Conservation (phyloP, 2,797 vertebrate species). For the Dicrostonyx torquatus region DNA sequence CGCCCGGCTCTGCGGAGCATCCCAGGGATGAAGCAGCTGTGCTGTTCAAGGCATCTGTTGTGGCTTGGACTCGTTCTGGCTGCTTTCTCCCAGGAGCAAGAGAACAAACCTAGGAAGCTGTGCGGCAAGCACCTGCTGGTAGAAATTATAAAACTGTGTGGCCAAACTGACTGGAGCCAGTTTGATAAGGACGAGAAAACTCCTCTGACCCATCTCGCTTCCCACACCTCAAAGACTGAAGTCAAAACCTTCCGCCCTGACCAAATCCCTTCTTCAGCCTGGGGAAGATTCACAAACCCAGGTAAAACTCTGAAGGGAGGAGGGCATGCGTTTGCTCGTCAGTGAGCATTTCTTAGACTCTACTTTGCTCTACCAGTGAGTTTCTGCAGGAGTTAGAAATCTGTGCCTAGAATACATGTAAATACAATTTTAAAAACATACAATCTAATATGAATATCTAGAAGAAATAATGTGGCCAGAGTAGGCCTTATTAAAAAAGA, state of each 20-base stretch:
- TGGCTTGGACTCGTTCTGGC: slow-evolving; percentile 47
- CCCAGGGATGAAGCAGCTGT: neutral
- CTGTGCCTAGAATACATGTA: neutral
- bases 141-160: slow-evolving; percentile 68
- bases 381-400: neutral
- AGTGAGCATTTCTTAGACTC: neutral
- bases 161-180: slow-evolving; percentile 55
- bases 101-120: slow-evolving; percentile 39
- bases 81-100: neutral
- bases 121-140: slow-evolving; percentile 69
- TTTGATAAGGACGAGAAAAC: neutral
- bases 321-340: neutral
- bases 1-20: rapidly evolving
- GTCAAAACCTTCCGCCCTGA: neutral
- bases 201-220: too few species aligned
- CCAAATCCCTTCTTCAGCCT: neutral
- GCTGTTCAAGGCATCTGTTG: neutral
- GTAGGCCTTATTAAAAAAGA: neutral
- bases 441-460: neutral
- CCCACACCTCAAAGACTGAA: neutral
- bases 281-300: neutral
- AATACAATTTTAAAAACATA: neutral
- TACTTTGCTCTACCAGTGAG: neutral
- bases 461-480: neutral
- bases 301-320: slow-evolving; percentile 54